A percentile compares a stretch with the other conserved stretches of the same genome.
These are phyloP conservation scores for Miichthys miiuy DNA, from an alignment of 2,797 vertebrate genomes.

Conservation along the genomic window DNA sequence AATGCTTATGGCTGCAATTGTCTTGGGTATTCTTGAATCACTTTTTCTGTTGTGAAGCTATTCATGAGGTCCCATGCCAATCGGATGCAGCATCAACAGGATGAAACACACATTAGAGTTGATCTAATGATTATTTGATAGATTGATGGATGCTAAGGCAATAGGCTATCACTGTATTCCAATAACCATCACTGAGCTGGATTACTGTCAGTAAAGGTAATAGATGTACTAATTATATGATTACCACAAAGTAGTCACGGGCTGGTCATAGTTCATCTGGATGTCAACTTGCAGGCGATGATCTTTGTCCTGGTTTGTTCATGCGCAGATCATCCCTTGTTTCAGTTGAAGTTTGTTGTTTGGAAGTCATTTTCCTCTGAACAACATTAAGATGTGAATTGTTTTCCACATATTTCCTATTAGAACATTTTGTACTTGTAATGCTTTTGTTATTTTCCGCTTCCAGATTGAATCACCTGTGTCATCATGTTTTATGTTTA, in stretches of 20 bases:
- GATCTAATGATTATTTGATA: constrained; percentile 51
- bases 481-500: neutral
- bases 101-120: constrained; percentile 28
- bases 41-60: constrained; percentile 43
- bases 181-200: constrained; percentile 65
- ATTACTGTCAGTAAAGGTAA: constrained; percentile 70
- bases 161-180: constrained; percentile 42
- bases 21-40: constrained; percentile 19
- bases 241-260: constrained; percentile 32
- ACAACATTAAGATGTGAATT: neutral
- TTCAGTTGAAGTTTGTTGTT: neutral
- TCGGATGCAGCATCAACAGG: neutral
- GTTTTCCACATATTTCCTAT: neutral
- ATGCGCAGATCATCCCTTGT: neutral
- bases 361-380: neutral
- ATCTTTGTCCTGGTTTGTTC: constrained; percentile 2
- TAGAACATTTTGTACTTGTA: neutral
- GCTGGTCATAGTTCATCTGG: constrained; percentile 34
- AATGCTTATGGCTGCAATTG: constrained; percentile 35
- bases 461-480: neutral
- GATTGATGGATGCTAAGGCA: constrained; percentile 47
- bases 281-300: constrained; percentile 8
- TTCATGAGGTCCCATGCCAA: constrained; percentile 8
- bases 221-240: constrained; percentile 58
- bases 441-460: neutral